Percentiles rank a stretch among this genome's conserved stretches.
Conservation (phyloP, 2,113 vertebrate genomes). For the Cinclus mexicanus region DNA sequence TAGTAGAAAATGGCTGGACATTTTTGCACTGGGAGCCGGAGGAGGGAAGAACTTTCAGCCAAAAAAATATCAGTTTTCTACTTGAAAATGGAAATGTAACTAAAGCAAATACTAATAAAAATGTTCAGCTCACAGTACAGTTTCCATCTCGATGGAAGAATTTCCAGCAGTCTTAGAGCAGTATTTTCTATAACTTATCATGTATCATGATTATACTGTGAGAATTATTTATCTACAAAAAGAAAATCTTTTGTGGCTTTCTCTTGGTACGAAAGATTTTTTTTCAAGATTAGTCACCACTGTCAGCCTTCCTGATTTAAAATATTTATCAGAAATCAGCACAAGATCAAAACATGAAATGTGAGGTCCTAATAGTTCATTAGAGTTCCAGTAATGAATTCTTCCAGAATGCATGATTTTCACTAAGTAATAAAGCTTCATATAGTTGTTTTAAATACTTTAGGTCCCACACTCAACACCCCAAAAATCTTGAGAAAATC, state of each 20-base stretch:
- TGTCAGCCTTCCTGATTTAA: not conserved
- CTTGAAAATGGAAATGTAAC: constrained; percentile 45
- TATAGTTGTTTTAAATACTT: constrained; percentile 13
- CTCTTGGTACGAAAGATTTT: not conserved
- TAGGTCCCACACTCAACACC: not conserved
- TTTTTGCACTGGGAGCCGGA: constrained; percentile 19
- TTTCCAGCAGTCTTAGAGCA: not conserved
- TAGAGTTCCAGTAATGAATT: not conserved
- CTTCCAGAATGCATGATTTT: not conserved
- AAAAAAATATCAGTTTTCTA: constrained; percentile 51
- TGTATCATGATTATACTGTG: not conserved
- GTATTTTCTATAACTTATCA: not conserved
- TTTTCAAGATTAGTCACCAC: not conserved
- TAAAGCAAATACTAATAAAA: constrained; percentile 49
- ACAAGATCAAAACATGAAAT: not conserved
- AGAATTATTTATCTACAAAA: not conserved
- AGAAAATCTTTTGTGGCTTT: not conserved
- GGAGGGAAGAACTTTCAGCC: constrained; percentile 31
- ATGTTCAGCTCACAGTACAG: not conserved
- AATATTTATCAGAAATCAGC: not conserved
- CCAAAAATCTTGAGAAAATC: constrained; percentile 77
- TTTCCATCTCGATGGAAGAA: constrained; percentile 10
- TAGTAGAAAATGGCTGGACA: constrained; percentile 14
- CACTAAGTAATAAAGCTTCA: not conserved
- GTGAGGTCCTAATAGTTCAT: not conserved